Evolutionary conservation across 2,888 invertebrate genomes (phyloP).

Genomic region (Schizaphis graminum): DNA sequence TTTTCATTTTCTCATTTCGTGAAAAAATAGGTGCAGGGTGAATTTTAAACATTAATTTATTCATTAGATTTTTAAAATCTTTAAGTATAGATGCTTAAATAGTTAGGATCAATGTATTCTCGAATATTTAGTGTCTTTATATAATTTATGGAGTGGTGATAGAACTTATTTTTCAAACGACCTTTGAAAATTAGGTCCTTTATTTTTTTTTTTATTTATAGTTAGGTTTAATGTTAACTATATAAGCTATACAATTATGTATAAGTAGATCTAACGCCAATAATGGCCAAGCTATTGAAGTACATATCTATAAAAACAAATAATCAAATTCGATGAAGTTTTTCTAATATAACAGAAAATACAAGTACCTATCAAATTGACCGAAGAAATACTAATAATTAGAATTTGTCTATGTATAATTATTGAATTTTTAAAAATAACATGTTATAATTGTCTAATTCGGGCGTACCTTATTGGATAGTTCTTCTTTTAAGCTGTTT

Average conservation of each 20-base stretch:
- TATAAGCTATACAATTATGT: neutral
- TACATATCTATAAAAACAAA: neutral
- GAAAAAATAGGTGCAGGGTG: neutral
- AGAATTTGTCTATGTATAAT: neutral
- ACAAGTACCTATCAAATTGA: neutral
- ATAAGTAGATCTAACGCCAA: too few species aligned
- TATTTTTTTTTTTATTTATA: neutral
- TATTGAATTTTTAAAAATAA: neutral
- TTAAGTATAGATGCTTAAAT: neutral
- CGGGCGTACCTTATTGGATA: neutral
- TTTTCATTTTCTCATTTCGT: neutral
- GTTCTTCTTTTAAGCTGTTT: conserved; percentile 31
- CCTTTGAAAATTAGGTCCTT: neutral
- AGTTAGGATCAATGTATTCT: neutral
- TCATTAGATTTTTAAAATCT: neutral
- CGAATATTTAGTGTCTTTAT: neutral
- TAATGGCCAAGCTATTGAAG: neutral
- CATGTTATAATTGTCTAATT: neutral
- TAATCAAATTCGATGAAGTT: neutral
- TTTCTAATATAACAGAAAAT: neutral
- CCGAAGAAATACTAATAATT: neutral
- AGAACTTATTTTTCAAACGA: neutral
- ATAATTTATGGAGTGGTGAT: neutral
- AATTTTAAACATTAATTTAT: neutral
- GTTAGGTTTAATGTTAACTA: neutral